A percentile compares a stretch with the other conserved stretches of the same genome.
Evolutionary conservation across 2,888 invertebrate species (phyloP).

Genomic region (Acrobasis repandana): DNA sequence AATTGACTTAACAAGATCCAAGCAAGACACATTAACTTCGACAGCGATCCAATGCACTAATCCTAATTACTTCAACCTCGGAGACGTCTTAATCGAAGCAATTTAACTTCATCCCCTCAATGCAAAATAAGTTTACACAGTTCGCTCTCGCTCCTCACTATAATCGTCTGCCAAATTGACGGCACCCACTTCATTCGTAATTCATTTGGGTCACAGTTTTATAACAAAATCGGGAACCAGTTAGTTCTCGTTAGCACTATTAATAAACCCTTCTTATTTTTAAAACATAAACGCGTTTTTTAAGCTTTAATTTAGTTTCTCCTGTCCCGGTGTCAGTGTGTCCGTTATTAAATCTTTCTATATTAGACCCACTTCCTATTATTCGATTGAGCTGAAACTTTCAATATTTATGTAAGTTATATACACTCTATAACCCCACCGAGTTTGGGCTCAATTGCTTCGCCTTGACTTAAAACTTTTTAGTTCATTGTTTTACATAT

Average conservation of each 20-base stretch:
- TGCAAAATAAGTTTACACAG: conserved; percentile 54
- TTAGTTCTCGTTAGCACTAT: neutral
- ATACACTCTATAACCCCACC: too few relatives aligned
- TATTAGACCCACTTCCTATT: too few relatives aligned
- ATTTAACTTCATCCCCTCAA: conserved; percentile 52
- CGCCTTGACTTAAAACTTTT: too few relatives aligned
- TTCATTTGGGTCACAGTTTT: conserved; percentile 20
- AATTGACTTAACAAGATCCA: neutral
- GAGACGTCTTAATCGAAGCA: conserved; percentile 48
- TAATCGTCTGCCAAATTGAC: conserved; percentile 30
- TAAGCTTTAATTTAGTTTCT: too few relatives aligned
- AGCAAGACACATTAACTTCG: conserved; percentile 2
- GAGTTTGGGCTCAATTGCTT: too few relatives aligned
- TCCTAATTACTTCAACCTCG: conserved; percentile 25
- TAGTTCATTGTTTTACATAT: too few relatives aligned
- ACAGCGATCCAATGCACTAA: conserved; percentile 24
- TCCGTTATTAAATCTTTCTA: too few relatives aligned
- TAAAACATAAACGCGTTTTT: too few relatives aligned
- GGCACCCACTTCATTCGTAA: conserved; percentile 19
- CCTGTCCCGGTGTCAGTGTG: too few relatives aligned
- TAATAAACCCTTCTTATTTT: neutral
- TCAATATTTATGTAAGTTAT: too few relatives aligned
- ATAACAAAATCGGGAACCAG: conserved; percentile 1
- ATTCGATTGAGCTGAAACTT: too few relatives aligned
- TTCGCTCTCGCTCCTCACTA: conserved; percentile 36